phyloP scores from a whole-genome alignment of 2,888 invertebrate genomes.

The Apamea epomidion region DNA sequence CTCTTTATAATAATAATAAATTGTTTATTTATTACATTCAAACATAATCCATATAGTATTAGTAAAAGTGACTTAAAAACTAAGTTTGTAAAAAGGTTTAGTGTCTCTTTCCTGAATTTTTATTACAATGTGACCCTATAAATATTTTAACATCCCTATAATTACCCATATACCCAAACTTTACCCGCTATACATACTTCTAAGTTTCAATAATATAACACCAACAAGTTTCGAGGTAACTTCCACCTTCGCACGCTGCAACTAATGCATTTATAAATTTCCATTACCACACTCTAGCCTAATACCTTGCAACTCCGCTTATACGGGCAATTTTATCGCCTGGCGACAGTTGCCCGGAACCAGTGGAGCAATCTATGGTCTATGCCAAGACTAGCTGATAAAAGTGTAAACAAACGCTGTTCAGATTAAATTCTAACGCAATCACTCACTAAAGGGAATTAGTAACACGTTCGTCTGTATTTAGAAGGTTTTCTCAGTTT shows the following conservation, averaged over 20 bases:
- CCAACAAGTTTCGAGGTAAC: constrained; percentile 12
- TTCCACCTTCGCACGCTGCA: constrained; percentile 4
- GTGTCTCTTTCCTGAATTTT: no score
- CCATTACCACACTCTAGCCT: constrained; percentile 28
- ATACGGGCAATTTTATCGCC: constrained; percentile 5
- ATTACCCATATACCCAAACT: not conserved
- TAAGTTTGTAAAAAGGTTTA: no score
- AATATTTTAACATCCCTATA: not conserved
- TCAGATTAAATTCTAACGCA: no score
- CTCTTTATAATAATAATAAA: no score
- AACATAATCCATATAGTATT: not conserved
- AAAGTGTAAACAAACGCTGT: no score
- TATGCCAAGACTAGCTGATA: not conserved
- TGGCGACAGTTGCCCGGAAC: not conserved
- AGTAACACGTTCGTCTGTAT: no score
- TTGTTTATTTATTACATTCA: not conserved
- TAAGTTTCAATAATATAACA: constrained; percentile 11
- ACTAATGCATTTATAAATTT: constrained; percentile 50
- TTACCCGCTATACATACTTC: not conserved
- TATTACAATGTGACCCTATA: no score
- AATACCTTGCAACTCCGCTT: not conserved
- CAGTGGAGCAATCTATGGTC: not conserved
- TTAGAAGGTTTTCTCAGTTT: no score
- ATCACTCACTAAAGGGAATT: no score
- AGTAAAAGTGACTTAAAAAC: no score